Base-by-base conservation (phyloP, 2,797 vertebrate species). In the Gymnoscopelus microlampas region DNA sequence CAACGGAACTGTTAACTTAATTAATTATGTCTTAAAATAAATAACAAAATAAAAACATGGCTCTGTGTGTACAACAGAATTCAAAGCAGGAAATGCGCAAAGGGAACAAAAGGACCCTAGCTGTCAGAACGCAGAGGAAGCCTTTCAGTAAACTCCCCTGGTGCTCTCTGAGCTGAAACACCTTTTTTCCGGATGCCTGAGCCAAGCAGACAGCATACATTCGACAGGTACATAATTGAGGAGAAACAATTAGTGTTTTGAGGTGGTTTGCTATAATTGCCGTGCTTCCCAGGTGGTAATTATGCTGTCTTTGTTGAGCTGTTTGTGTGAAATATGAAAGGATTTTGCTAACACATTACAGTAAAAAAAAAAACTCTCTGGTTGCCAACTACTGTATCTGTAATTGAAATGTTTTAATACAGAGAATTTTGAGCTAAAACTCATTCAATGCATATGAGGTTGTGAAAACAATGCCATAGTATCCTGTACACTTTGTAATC, bases 221-320 rank as follows among this genome's bases (percentile, higher is more conserved):
- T 65, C 23, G 3, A 51, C 58, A 66, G 65, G 65, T 67, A 63
- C 64, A 64, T 65, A 70, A 79, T 66, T 79, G 70, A 73, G 75
- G 62, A 66, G 76, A 85, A 85, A 76, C 78, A 78, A 86, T 86
- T 75, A 81, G 65, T 68, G 61, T 56, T 79, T 79, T 82, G 80
- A 82, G 72, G 66, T 68, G 60, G 72, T 70, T 85, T 54, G 68
- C 64, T 73, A 53, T 64, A 75, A 79, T 79, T 57, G 56, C 73
- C 0, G 9, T 66, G 61, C 39, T 58, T 75, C 26, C 70, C 67
- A 48, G 49, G 82, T 74, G 60, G n/a, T 71, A 80, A 85, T 86
- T 82, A 87, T 71, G 53, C 39, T 68, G 73, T 78, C 74, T 72
- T 79, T 78, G 54, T 60, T 23, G 39, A 53, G 66, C 49, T 50